Evolutionary conservation across 2,113 vertebrate genomes (phyloP), one percentile per base, ranked within the genome.

Genomic region (Pheucticus melanocephalus): DNA sequence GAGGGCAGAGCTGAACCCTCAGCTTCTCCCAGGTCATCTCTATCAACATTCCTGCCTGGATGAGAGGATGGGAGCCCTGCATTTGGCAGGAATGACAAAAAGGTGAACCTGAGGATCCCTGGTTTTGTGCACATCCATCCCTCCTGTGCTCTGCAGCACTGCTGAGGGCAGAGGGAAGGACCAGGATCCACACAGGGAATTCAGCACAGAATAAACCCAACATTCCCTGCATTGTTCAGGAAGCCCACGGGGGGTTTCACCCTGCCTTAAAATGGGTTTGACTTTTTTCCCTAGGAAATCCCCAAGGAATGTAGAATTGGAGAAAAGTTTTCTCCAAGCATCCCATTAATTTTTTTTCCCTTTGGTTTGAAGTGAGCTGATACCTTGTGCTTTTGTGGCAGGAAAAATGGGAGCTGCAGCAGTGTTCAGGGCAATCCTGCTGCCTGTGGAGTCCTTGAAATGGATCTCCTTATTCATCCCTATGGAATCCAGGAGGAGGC

Each of bases 361-460:
- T 88, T 54, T 84, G 66, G 31, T 65, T 72, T 28, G 76, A 77
- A 51, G 71, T 61, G 60, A 89, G 45, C 57, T 92, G 92, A 61
- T 88, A 68, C 33, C 64, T 60, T 66, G 39, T 76, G 61, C 88
- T 92, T 95, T 93, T 91, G 92, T 86, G 73, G 33, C 53, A 48
- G 56, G 77, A 45, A 69, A 91, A 97, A 93, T 68, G 61, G 68
- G 70, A 95, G 76, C 27, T 86, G 71, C 53, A 48, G n/a, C 2
- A 65, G 45, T 35, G 65, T 91, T 92, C 69, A 72, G 76, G 83
- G 77, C 42, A 80, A 23, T 63, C 22, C 86, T 71, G 82, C 73
- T 92, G 82, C 91, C 87, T 85, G 4, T 87, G 10, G 10, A 87
- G 61, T 69, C 90, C 82, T 82, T 81, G 91, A 81, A 96, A 94